Base-by-base conservation (phyloP, 2,113 vertebrate genomes). In the Ranitomeya variabilis region DNA sequence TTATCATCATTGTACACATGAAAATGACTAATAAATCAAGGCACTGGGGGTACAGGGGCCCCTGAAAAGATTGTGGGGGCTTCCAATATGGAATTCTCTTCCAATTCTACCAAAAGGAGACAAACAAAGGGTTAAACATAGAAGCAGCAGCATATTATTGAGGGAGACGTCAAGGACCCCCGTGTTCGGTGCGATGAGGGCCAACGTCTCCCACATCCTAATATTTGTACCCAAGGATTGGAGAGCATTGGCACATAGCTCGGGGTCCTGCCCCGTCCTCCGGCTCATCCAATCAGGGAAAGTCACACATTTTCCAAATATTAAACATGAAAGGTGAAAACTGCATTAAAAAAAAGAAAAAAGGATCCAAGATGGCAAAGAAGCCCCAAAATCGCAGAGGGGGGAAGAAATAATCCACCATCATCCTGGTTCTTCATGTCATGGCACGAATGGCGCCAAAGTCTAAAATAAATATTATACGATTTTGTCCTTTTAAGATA, bases 401-500 rank as follows among this genome's bases (percentile, higher is more conserved):
- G 14, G 14, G 14, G n/a, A 14, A 26, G 79, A 19, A 80, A 31
- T n/a, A 31, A 60, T 3, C 13, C 14, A 11, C 79, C 55, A 6
- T 59, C 14, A 12, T 15, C 52, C 78, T 26, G 55, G 1, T 60
- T 80, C 79, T 18, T 78, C 31, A 52, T 52, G 76, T 10, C 55
- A 37, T 7, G 79, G 26, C 7, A 13, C n/a, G 7, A 31, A 59
- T 16, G 55, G 55, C 12, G n/a, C 7, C 54, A 26, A 59, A 80
- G n/a, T 80, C 5, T 80, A 14, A 15, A 80, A 80, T 80, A 80
- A 80, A 26, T 80, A 74, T 45, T 74, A 45, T 45, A 74, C 6
- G 31, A 0, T 51, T 74, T 10, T 45, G 31, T 74, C 16, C 10
- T 45, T 45, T 74, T 45, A 37, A 74, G 51, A 51, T 45, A 74